Evolutionary conservation across 2,888 invertebrate species (phyloP).

Genomic region (Gandaritis pyraliata): DNA sequence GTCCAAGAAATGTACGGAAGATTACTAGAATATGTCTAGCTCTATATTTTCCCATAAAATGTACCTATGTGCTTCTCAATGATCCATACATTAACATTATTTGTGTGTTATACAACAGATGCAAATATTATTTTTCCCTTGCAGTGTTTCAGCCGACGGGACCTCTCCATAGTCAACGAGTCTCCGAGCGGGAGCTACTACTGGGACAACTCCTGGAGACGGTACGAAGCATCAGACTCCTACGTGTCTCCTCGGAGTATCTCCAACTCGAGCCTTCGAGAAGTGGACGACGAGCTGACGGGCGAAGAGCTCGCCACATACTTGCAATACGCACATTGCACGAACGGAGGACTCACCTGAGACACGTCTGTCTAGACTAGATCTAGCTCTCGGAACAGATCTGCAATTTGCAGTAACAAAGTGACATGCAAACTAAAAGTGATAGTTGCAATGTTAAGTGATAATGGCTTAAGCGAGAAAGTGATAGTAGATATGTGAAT

Average conservation of each 20-base stretch:
- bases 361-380: constrained; percentile 60
- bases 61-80: too few relatives aligned
- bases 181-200: constrained; percentile 68
- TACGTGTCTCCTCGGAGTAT: constrained; percentile 84
- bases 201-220: constrained; percentile 66
- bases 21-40: too few relatives aligned
- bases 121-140: constrained; percentile 31
- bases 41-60: too few relatives aligned
- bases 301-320: constrained; percentile 88
- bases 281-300: constrained; percentile 88
- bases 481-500: constrained; percentile 1
- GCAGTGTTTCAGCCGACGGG: constrained; percentile 69
- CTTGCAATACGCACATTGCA: constrained; percentile 87
- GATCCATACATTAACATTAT: too few relatives aligned
- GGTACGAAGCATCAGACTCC: constrained; percentile 69
- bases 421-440: constrained; percentile 12
- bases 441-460: constrained; percentile 4
- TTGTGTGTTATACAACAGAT: too few relatives aligned
- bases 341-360: constrained; percentile 75
- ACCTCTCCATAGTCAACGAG: constrained; percentile 68
- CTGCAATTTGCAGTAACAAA: background rate
- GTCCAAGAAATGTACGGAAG: too few relatives aligned
- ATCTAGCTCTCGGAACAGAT: constrained; percentile 19
- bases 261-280: constrained; percentile 90
- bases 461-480: background rate